These are phyloP conservation scores for Plectropomus leopardus DNA, from an alignment of 2,113 vertebrate genomes.

Conservation along the genomic window DNA sequence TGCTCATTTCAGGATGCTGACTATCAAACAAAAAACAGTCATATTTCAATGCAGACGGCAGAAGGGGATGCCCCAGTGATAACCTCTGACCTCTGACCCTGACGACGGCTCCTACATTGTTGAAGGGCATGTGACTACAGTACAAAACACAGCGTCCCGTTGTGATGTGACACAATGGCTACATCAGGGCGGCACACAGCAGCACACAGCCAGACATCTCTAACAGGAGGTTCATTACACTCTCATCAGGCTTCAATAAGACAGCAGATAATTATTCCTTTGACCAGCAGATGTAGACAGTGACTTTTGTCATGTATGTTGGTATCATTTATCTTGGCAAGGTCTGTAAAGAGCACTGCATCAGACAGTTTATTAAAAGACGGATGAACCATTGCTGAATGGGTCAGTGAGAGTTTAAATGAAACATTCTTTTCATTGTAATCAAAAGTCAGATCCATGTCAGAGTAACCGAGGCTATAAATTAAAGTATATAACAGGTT, in stretches of 20 bases:
- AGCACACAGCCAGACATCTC: background rate
- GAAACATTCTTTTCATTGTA: background rate
- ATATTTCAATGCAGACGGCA: background rate
- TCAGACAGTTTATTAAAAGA: constrained; percentile 31
- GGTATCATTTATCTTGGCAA: constrained; percentile 12
- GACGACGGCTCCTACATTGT: background rate
- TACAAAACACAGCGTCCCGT: constrained; percentile 20
- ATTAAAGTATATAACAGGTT: background rate
- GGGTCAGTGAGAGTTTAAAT: constrained; percentile 35
- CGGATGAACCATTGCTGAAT: background rate
- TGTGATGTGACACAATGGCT: constrained; percentile 16
- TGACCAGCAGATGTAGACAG: background rate
- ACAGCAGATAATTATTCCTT: background rate
- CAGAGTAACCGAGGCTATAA: background rate
- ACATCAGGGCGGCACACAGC: background rate
- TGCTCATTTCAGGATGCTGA: constrained; percentile 37
- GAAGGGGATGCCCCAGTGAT: background rate
- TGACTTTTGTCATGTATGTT: constrained; percentile 3
- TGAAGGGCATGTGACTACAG: background rate
- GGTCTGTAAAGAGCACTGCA: constrained; percentile 10
- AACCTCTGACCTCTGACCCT: constrained; percentile 39
- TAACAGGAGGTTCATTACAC: constrained; percentile 25
- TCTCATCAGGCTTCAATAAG: constrained; percentile 50
- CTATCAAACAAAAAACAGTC: background rate
- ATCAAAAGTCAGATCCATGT: constrained; percentile 13